Evolutionary conservation across 1,140 invertebrate species (phyloP).

Genomic region (Trissolcus basalis): DNA sequence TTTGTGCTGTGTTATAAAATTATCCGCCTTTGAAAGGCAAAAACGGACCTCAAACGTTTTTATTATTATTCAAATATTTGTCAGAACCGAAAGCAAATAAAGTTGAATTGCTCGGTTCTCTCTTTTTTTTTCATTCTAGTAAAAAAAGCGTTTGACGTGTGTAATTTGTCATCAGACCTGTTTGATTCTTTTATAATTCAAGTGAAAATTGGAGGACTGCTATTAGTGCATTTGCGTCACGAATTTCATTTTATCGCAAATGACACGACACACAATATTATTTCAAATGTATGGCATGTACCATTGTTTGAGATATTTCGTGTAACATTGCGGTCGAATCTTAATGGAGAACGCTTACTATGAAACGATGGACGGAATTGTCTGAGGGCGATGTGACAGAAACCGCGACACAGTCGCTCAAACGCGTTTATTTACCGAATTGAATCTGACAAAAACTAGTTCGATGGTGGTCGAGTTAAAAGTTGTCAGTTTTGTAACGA

Average conservation of each 20-base stretch:
- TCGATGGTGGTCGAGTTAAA: conserved; percentile 8
- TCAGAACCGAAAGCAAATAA: too few species aligned
- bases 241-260: conserved; percentile 34
- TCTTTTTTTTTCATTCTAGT: neutral
- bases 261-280: conserved; percentile 25
- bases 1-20: too few species aligned
- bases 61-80: too few species aligned
- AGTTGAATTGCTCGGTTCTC: too few species aligned
- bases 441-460: conserved; percentile 45
- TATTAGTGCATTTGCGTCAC: conserved; percentile 2
- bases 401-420: conserved; percentile 36
- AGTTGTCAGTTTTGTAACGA: neutral
- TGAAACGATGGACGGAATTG: conserved; percentile 37
- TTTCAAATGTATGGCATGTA: conserved; percentile 22
- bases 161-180: neutral
- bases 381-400: conserved; percentile 44
- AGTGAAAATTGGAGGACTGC: conserved; percentile 15
- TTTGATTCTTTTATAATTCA: neutral
- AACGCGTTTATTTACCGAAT: conserved; percentile 47
- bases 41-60: too few species aligned
- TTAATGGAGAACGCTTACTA: conserved; percentile 52
- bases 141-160: neutral
- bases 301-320: conserved; percentile 50
- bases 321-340: conserved; percentile 45
- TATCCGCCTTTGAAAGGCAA: too few species aligned